These are phyloP conservation scores for Sapayoa aenigma DNA, from an alignment of 2,113 vertebrate species.

Conservation along the genomic window DNA sequence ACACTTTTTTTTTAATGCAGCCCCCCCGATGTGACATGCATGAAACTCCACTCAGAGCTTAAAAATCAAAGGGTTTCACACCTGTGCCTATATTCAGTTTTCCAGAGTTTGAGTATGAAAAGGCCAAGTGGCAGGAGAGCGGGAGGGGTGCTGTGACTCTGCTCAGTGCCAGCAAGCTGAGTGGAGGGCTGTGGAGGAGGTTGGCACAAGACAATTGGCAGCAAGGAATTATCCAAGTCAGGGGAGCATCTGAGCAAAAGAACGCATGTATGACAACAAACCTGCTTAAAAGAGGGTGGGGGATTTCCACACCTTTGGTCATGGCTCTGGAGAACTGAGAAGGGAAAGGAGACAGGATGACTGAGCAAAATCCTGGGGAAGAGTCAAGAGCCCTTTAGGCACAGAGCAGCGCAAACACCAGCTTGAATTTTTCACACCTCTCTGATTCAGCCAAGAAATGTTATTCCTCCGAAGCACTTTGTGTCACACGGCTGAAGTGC, in stretches of 20 bases:
- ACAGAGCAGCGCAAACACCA: not conserved
- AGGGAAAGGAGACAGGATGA: not conserved
- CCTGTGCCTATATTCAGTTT: not conserved
- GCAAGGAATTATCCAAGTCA: not conserved
- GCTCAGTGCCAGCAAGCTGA: not conserved
- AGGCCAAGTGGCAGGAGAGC: not conserved
- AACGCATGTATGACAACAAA: not conserved
- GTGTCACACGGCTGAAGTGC: not conserved
- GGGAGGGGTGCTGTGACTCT: not conserved
- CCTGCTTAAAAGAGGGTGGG: not conserved
- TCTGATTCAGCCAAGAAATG: not conserved
- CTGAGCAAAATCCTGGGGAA: not conserved
- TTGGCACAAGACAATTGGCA: not conserved
- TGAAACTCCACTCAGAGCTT: not conserved
- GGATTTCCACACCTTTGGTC: not conserved
- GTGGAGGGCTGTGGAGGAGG: not conserved
- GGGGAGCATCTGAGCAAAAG: not conserved
- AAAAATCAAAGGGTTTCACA: not conserved
- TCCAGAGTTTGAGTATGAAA: not conserved
- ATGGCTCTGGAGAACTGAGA: not conserved
- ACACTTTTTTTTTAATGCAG: not conserved
- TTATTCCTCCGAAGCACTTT: not conserved
- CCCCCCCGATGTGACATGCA: fast-evolving
- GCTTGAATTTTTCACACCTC: not conserved
- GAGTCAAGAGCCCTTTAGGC: not conserved